Base-by-base conservation (phyloP, 2,888 invertebrate genomes). In the Adelphocoris suturalis region DNA sequence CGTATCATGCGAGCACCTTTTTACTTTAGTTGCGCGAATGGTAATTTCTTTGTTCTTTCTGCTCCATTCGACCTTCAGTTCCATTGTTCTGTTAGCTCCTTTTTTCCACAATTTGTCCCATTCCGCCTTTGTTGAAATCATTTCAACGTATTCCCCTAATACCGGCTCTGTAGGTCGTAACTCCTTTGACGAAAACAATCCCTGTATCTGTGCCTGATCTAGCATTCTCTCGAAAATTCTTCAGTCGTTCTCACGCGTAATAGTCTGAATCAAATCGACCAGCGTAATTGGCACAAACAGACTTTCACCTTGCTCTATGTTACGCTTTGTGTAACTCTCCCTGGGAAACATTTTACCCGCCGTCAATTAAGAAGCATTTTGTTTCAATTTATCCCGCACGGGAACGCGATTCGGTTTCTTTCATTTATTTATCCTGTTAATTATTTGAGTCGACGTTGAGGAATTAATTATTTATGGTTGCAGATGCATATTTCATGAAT, bases 351-450 rank as follows among this genome's bases (percentile, higher is more conserved):
- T 68, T 68, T 19, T 23, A 23, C 23, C 68, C 23, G 13, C 23
- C 23, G 23, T 27, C 68, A 68, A 68, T 68, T 68, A 68, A 68
- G 23, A 68, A 68, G 68, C 68, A 68, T 68, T 68, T 68, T 68
- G 68, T 68, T 68, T 23, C 68, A 68, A 23, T 68, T 68, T 68
- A 68, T 68, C 23, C 23, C 68, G 23, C 68, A 19, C 9, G 68
- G 27, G 68, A 68, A 23, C 68, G 68, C 27, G 23, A 23, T 23
- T 68, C 68, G 68, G 27, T 68, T 68, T 27, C 19, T 23, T 68
- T 0, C 68, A 68, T 37, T 37, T 7, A 7, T 37, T 7, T 37
- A 37, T 37, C 37, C 7, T 4, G 37, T 37, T 37, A 37, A 37
- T 37, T 37, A 37, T 68, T 68, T 23, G 68, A 7, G n/a, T 57